phyloP scores from a whole-genome alignment of 1,140 invertebrate species.

The Calliopsis andreniformis region DNA sequence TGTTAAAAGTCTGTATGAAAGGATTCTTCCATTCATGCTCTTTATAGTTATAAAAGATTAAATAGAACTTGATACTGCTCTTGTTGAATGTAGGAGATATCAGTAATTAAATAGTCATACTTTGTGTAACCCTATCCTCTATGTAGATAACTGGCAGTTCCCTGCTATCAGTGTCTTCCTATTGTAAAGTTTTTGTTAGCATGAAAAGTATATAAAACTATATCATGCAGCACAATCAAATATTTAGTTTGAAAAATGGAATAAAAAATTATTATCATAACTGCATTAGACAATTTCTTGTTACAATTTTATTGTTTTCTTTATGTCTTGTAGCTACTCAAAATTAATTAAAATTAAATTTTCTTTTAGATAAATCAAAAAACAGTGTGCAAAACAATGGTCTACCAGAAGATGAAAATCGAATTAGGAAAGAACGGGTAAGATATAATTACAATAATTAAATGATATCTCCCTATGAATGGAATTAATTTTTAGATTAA shows the following conservation, averaged over 20 bases:
- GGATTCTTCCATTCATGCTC: too few relatives aligned
- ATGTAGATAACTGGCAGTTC: conserved; percentile 18
- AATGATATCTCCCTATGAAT: background rate
- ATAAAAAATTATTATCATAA: too few relatives aligned
- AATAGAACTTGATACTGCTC: conserved; percentile 22
- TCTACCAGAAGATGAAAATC: conserved; percentile 51
- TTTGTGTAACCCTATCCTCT: conserved; percentile 22
- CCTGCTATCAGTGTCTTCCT: conserved; percentile 9
- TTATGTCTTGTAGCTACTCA: too few relatives aligned
- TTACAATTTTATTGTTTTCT: too few relatives aligned
- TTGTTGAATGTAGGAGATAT: background rate
- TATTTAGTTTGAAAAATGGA: too few relatives aligned
- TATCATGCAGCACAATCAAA: background rate
- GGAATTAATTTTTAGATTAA: conserved; percentile 5
- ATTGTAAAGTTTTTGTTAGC: conserved; percentile 5
- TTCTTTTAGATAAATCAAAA: conserved; percentile 49
- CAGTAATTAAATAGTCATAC: conserved; percentile 32
- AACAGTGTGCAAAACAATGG: conserved; percentile 48
- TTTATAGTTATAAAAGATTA: conserved; percentile 8
- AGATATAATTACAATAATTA: conserved; percentile 29
- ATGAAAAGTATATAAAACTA: background rate
- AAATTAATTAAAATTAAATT: background rate
- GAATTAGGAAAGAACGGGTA: conserved; percentile 53
- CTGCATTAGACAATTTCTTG: too few relatives aligned
- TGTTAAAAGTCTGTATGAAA: background rate